Conservation (phyloP, 2,797 vertebrate species). For the Manis pentadactyla region DNA sequence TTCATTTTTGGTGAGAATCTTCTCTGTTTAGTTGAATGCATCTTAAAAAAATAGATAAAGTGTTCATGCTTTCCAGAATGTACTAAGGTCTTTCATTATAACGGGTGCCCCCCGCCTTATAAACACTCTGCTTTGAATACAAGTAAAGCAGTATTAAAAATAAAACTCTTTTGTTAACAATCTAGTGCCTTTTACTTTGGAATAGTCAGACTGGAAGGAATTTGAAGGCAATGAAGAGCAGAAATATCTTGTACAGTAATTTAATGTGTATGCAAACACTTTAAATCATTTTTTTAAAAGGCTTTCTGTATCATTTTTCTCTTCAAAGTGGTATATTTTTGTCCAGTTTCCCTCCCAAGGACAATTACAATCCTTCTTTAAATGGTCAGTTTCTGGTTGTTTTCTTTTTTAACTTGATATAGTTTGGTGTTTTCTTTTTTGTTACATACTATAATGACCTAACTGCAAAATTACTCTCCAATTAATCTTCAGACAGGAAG, state of each 20-base stretch:
- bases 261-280: conserved; percentile 42
- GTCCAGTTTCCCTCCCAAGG: background rate
- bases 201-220: conserved; percentile 36
- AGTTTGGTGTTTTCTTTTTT: conserved; percentile 61
- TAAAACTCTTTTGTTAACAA: conserved; percentile 55
- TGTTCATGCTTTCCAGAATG: conserved; percentile 15
- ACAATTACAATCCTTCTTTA: conserved; percentile 68
- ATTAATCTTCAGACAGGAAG: conserved; percentile 44
- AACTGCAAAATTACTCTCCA: conserved; percentile 58
- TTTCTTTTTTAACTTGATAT: conserved; percentile 65
- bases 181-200: conserved; percentile 44
- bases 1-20: conserved; percentile 30
- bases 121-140: conserved; percentile 52
- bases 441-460: conserved; percentile 73
- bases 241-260: conserved; percentile 12
- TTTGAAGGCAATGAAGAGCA: conserved; percentile 48
- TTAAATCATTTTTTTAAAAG: conserved; percentile 46
- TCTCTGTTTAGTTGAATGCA: background rate
- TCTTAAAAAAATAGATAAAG: conserved; percentile 24
- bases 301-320: conserved; percentile 59
- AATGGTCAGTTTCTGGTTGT: conserved; percentile 67
- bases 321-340: conserved; percentile 52
- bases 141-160: conserved; percentile 63
- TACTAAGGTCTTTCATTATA: conserved; percentile 44
- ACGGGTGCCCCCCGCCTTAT: conserved; percentile 15